Evolutionary conservation across 30 jellyfish, hydroid and myxozoan species (phyloP).

Genomic region (Nemopilema nomurai): DNA sequence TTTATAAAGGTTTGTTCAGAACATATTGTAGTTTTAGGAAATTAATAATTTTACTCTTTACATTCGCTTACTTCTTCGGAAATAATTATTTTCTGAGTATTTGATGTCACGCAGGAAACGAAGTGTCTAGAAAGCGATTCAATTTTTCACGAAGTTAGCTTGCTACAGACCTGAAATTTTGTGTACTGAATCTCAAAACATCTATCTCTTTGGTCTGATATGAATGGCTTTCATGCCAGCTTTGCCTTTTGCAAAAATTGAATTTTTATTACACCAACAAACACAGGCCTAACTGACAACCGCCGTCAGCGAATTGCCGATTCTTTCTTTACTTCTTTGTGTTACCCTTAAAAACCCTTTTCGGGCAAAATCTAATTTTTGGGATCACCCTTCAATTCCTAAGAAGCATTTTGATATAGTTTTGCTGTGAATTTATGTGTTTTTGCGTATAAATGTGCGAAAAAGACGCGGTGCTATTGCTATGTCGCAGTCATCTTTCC

Average conservation of each 20-base stretch:
- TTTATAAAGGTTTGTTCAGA: conserved; percentile 28
- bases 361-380: not conserved
- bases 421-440: too few species aligned
- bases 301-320: conserved; percentile 58
- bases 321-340: conserved; percentile 16
- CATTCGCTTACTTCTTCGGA: not conserved
- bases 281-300: conserved; percentile 72
- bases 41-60: not conserved
- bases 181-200: conserved; percentile 3
- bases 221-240: too few species aligned
- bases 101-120: conserved; percentile 8
- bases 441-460: not conserved
- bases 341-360: not conserved
- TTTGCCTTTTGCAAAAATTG: not conserved
- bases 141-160: not conserved
- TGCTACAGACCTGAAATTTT: not conserved
- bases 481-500: conserved; percentile 1
- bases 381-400: not conserved
- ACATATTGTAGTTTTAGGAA: conserved; percentile 10
- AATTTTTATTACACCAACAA: conserved; percentile 25
- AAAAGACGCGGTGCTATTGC: not conserved
- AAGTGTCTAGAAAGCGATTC: conserved; percentile 29
- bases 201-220: conserved; percentile 6
- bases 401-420: not conserved
- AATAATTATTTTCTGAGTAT: conserved; percentile 36